Base-by-base conservation (phyloP, 2,797 vertebrate genomes). In the Phrynocephalus vlangalii region DNA sequence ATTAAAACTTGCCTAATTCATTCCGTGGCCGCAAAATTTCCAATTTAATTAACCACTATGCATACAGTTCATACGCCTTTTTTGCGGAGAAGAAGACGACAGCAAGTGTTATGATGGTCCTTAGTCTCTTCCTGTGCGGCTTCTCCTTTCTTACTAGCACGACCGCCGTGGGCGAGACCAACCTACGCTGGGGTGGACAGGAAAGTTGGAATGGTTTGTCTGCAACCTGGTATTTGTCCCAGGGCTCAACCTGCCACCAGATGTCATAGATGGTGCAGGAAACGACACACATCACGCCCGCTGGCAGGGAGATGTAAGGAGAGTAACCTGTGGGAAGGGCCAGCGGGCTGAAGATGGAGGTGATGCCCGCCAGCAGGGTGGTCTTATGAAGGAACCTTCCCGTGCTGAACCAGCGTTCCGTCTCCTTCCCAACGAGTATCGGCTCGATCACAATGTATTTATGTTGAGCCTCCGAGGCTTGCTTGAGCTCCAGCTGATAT, bases 81-180 rank as follows among this genome's bases (percentile, higher is more conserved):
- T 98, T 99, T 96, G 98, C 98, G 97, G 99, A 99, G 96, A 99
- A 99, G 93, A 97, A 98, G 98, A 99, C 97, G 95, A 99, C 98
- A 63, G 99, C 99, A 89, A 99, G 97, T 84, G 99, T 99, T 98
- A 99, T 98, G 91, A 99, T 99, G 96, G 99, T 99, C 94, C 99
- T 99, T 96, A 99, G 98, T 99, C 99, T 99, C 98, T 99, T 99
- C 98, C 99, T 99, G 98, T 99, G 98, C 97, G 99, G 91, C 96
- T 99, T 99, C 94, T 99, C 99, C 97, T 98, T 98, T 94, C 99
- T 98, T 96, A 99, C 98, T 97, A 99, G 97, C 89, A 99, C 99
- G 96, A 99, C 99, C 0, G 99, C 99, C 7, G 98, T 97, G 93
- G 99, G 99, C 86, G 99, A 99, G 95, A 98, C 99, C 97, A 99